Evolutionary conservation across 2,888 invertebrate species (phyloP).

Genomic region (Sminthurides aquaticus): DNA sequence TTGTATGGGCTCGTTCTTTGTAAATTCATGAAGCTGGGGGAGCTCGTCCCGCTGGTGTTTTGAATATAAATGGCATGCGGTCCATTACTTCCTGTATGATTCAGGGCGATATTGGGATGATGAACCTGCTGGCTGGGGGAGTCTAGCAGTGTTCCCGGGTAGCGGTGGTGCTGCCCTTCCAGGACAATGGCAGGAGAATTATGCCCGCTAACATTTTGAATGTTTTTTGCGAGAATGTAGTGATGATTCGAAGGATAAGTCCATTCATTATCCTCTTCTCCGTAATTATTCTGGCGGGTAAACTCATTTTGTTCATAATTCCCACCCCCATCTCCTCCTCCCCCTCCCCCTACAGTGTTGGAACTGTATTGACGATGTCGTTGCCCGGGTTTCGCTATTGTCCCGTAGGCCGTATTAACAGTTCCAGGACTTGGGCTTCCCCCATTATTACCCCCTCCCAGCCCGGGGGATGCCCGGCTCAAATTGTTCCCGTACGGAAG

Average conservation of each 20-base stretch:
- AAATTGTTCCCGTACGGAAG: background rate
- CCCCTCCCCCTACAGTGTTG: background rate
- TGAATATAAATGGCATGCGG: slow-evolving; percentile 3
- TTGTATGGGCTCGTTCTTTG: background rate
- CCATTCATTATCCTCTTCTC: background rate
- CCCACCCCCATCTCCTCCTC: background rate
- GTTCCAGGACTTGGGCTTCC: background rate
- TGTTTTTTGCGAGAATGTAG: slow-evolving; percentile 2
- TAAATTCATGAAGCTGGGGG: background rate
- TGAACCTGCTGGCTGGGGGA: background rate
- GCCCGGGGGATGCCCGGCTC: background rate
- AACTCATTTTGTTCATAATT: background rate
- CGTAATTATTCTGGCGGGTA: background rate
- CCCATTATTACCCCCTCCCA: background rate
- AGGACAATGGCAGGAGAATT: background rate
- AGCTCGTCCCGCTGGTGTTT: background rate
- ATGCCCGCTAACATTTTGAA: slow-evolving; percentile 1
- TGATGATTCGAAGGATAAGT: background rate
- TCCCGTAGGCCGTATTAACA: background rate
- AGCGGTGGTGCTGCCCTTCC: background rate
- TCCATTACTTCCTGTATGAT: background rate
- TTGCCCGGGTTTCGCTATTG: background rate
- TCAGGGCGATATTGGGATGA: background rate
- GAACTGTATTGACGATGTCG: background rate
- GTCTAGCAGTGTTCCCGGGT: background rate